Conservation (phyloP, 1,140 invertebrate genomes). For the Diorhabda elongata region DNA sequence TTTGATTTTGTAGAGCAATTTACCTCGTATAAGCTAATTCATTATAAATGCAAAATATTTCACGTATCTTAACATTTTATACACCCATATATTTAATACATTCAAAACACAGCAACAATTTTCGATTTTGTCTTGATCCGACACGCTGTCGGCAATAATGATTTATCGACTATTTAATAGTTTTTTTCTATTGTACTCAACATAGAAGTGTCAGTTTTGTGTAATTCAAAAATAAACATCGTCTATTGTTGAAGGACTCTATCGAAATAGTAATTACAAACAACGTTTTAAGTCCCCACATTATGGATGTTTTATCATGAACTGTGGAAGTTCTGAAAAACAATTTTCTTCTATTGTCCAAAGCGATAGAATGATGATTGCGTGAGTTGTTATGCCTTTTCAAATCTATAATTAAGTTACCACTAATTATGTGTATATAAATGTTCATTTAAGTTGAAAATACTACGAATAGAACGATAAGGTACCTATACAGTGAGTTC, state of each 20-base stretch:
- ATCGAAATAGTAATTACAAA: constrained; percentile 21
- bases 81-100: no score
- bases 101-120: neutral
- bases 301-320: constrained; percentile 16
- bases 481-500: no score
- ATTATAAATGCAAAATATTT: no score
- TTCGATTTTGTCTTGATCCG: constrained; percentile 23
- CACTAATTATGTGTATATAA: neutral
- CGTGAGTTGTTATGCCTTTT: neutral
- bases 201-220: constrained; percentile 35
- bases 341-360: neutral
- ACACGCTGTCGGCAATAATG: constrained; percentile 33
- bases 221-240: constrained; percentile 37
- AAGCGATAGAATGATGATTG: neutral
- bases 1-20: no score
- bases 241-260: constrained; percentile 25
- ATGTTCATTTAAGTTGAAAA: neutral
- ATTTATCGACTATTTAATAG: constrained; percentile 37
- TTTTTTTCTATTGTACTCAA: constrained; percentile 29
- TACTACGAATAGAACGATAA: no score
- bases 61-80: no score
- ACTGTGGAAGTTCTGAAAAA: neutral
- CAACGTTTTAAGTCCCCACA: constrained; percentile 15
- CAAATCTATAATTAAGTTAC: neutral
- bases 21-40: no score